Percentiles rank a stretch among this genome's conserved stretches.
These are phyloP conservation scores for Eugnorisma glareosa DNA, from an alignment of 2,888 invertebrate genomes.

Conservation along the genomic window DNA sequence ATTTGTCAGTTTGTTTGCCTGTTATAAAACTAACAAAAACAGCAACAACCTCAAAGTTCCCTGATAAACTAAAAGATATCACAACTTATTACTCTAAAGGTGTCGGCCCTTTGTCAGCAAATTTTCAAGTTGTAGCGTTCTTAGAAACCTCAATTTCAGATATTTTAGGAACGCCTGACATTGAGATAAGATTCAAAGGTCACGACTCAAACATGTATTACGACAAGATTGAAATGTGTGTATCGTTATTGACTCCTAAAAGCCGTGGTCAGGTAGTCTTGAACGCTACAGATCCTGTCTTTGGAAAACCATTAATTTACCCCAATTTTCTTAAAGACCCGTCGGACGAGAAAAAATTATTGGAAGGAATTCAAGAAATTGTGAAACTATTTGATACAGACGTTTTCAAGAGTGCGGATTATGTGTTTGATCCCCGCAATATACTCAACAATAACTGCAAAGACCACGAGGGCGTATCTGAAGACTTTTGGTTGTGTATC, in stretches of 20 bases:
- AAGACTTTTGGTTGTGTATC: constrained; percentile 87
- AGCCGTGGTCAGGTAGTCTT: constrained; percentile 85
- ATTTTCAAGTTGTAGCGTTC: constrained; percentile 86
- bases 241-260: constrained; percentile 85
- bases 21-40: constrained; percentile 84
- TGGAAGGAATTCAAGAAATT: constrained; percentile 85
- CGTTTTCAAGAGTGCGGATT: constrained; percentile 82
- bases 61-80: constrained; percentile 85
- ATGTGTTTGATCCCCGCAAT: constrained; percentile 84
- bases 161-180: constrained; percentile 83
- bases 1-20: constrained; percentile 85
- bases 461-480: constrained; percentile 82
- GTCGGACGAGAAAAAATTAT: constrained; percentile 81
- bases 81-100: constrained; percentile 85
- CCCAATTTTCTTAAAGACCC: constrained; percentile 85
- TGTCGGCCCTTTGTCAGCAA: constrained; percentile 84
- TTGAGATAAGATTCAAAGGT: constrained; percentile 86
- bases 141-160: constrained; percentile 84
- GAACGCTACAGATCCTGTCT: constrained; percentile 82
- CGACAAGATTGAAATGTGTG: constrained; percentile 84
- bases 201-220: constrained; percentile 89
- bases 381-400: constrained; percentile 87
- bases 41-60: constrained; percentile 80
- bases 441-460: constrained; percentile 86
- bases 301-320: constrained; percentile 85